Base-by-base conservation (phyloP, 2,113 vertebrate species). In the Nematolebias whitei region DNA sequence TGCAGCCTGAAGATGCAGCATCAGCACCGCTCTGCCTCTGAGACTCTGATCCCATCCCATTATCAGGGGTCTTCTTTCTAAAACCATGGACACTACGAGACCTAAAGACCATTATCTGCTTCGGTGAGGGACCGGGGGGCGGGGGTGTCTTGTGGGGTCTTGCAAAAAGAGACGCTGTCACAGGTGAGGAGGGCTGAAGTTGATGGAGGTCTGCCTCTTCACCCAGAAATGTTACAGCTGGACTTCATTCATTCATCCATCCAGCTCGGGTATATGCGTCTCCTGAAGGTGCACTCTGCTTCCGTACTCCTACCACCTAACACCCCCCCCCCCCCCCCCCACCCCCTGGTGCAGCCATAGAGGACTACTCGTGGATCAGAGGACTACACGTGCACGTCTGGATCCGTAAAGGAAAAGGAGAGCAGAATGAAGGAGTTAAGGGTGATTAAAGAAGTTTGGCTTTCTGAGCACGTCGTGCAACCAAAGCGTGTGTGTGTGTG, bases 401-500 rank as follows among this genome's bases (percentile, higher is more conserved):
- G 58, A 79, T 76, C 78, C 59, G 60, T 59, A n/a, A 65, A 65
- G 60, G 77, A 82, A n/a, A n/a, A n/a, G n/a, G n/a, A n/a, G 56
- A 78, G 26, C 26, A 71, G 69, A 59, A 82, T 69, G 64, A 89
- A 90, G 84, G 87, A 79, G 74, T 74, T 83, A 73, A 81, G 75
- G 81, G 61, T 79, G 84, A 86, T 87, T 83, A 88, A 82, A 49
- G 19, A 76, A 58, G 84, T 77, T 90, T 90, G 71, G 61, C 78
- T 71, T 86, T 88, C 87, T 65, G 76, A 75, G 72, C 89, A 92
- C 89, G 90, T 90, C 85, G 83, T 81, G 63, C 69, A 56, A 61
- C 65, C 63, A 29, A n/a, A n/a, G n/a, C n/a, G n/a, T n/a, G n/a
- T n/a, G n/a, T 29, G 26, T 32, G 68, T 35, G 40, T 26, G 40